A percentile compares a stretch with the other conserved stretches of the same genome.
phyloP scores from a whole-genome alignment of 2,797 vertebrate genomes.

The Chromobotia macracanthus region DNA sequence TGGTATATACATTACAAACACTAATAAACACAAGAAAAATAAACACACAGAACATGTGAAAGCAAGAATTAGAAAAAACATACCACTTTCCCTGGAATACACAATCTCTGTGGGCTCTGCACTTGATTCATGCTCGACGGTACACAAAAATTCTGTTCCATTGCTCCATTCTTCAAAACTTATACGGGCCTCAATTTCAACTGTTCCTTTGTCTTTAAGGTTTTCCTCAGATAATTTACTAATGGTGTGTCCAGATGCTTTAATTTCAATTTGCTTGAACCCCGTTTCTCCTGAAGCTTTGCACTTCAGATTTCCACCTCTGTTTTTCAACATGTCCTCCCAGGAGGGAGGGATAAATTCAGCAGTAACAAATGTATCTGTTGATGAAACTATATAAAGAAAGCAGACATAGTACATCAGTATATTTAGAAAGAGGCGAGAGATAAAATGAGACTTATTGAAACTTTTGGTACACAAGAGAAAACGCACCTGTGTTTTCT shows the following conservation, averaged over 20 bases:
- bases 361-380: fast-evolving
- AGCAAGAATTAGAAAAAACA: conserved; percentile 52
- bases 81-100: conserved; percentile 63
- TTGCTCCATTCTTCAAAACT: conserved; percentile 30
- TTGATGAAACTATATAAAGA: not conserved
- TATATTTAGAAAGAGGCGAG: not conserved
- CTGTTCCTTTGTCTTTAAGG: fast-evolving
- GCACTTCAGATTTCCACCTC: not conserved
- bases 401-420: conserved; percentile 26
- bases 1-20: not conserved
- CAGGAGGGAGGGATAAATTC: conserved; percentile 29
- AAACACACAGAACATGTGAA: not conserved
- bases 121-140: fast-evolving
- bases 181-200: not conserved
- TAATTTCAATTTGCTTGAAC: not conserved
- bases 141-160: not conserved
- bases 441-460: not conserved
- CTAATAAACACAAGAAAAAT: not conserved
- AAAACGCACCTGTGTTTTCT: fast-evolving
- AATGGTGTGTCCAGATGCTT: not conserved
- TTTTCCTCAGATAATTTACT: fast-evolving
- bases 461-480: not conserved
- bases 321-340: conserved; percentile 49
- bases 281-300: not conserved
- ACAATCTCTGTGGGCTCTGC: fast-evolving